Conservation (phyloP, 64 coral and sea anemone genomes). For the Porites australiensis region DNA sequence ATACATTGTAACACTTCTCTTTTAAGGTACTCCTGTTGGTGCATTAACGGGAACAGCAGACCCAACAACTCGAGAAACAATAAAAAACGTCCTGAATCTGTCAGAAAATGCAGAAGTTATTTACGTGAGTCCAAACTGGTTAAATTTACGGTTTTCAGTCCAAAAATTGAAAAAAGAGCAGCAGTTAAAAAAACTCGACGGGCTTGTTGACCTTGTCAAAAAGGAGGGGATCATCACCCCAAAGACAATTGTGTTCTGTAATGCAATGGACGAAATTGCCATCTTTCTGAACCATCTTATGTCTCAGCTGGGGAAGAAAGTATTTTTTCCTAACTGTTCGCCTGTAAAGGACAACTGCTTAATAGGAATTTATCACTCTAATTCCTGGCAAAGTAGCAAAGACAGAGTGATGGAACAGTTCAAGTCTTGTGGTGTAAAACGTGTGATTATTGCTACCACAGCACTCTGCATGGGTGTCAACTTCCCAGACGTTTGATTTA, state of each 20-base stretch:
- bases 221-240: too few species aligned
- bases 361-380: slow-evolving; percentile 10
- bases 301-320: slow-evolving; percentile 1
- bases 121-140: too few species aligned
- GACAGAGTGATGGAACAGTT: not conserved
- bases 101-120: too few species aligned
- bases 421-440: not conserved
- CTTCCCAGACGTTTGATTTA: not conserved
- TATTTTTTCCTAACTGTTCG: not conserved
- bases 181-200: too few species aligned
- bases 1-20: too few species aligned
- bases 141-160: too few species aligned
- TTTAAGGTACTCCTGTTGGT: too few species aligned
- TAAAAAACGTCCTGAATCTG: too few species aligned
- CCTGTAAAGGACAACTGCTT: not conserved
- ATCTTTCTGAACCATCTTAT: not conserved
- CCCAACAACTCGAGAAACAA: too few species aligned
- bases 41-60: too few species aligned
- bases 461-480: slow-evolving; percentile 28
- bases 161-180: too few species aligned
- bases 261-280: not conserved
- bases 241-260: not conserved
- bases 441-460: slow-evolving; percentile 1
- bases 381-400: slow-evolving; percentile 25
- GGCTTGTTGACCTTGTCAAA: too few species aligned